Conservation (phyloP, 2,888 invertebrate species). For the Cosmorhoe ocellata region DNA sequence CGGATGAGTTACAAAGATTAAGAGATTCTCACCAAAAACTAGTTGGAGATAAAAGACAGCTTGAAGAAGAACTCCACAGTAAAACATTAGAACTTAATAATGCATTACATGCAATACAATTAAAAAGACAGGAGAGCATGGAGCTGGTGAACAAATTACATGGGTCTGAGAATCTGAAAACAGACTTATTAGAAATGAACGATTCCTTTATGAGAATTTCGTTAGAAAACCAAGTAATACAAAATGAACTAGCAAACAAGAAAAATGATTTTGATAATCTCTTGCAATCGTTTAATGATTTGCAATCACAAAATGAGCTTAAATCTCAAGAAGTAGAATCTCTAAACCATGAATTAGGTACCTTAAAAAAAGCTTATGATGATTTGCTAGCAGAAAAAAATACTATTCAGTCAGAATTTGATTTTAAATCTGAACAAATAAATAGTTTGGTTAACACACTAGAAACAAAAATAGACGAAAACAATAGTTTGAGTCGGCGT, state of each 20-base stretch:
- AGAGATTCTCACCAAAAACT: constrained; percentile 46
- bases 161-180: constrained; percentile 43
- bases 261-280: constrained; percentile 38
- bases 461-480: constrained; percentile 56
- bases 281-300: constrained; percentile 16
- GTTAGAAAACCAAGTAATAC: constrained; percentile 45
- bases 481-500: constrained; percentile 43
- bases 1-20: constrained; percentile 42
- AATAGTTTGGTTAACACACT: constrained; percentile 47
- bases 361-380: constrained; percentile 39
- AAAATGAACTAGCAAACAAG: constrained; percentile 45
- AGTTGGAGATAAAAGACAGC: constrained; percentile 43
- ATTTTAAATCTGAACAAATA: constrained; percentile 48
- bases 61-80: constrained; percentile 48
- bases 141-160: constrained; percentile 45
- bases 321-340: constrained; percentile 34
- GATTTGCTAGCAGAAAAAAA: constrained; percentile 45
- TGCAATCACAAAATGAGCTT: constrained; percentile 20
- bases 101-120: constrained; percentile 41
- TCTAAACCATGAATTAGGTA: constrained; percentile 42
- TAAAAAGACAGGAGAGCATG: constrained; percentile 51
- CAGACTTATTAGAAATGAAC: constrained; percentile 43
- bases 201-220: constrained; percentile 40
- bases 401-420: constrained; percentile 43
- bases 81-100: constrained; percentile 47